phyloP scores from a whole-genome alignment of 1,140 invertebrate species.

The Chelonus insularis region DNA sequence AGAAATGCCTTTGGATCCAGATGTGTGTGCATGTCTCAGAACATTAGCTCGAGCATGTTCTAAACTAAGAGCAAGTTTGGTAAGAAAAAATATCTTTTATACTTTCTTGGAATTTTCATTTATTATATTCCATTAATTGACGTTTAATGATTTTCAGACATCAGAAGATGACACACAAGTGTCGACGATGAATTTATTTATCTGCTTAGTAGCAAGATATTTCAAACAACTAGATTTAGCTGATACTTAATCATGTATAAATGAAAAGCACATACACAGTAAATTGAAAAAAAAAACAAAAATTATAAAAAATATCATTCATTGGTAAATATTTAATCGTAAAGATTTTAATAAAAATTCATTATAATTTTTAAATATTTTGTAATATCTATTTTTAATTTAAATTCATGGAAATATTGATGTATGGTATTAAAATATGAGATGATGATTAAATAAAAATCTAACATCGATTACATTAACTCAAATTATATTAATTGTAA shows the following conservation, averaged over 20 bases:
- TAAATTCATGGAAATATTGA: too few relatives aligned
- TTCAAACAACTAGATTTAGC: conserved; percentile 67
- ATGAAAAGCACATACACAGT: too few relatives aligned
- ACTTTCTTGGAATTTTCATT: too few relatives aligned
- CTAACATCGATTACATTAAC: too few relatives aligned
- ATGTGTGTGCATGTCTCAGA: conserved; percentile 62
- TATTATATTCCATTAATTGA: conserved; percentile 12
- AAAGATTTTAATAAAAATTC: too few relatives aligned
- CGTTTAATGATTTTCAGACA: conserved; percentile 48
- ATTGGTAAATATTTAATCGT: too few relatives aligned
- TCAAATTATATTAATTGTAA: too few relatives aligned
- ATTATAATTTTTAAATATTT: too few relatives aligned
- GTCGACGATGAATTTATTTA: conserved; percentile 63
- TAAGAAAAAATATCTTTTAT: conserved; percentile 44
- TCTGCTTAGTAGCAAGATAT: conserved; percentile 65
- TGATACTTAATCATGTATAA: conserved; percentile 51
- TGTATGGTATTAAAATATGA: too few relatives aligned
- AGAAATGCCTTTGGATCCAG: conserved; percentile 66
- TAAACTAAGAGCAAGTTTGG: conserved; percentile 59
- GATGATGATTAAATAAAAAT: too few relatives aligned
- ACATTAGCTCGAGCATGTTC: conserved; percentile 62
- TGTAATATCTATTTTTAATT: too few relatives aligned
- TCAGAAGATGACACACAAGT: conserved; percentile 52
- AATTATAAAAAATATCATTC: conserved; percentile 1
- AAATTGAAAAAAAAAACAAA: conserved; percentile 27